Evolutionary conservation across 2,888 invertebrate genomes (phyloP).

Genomic region (Trachelus troglodyta): DNA sequence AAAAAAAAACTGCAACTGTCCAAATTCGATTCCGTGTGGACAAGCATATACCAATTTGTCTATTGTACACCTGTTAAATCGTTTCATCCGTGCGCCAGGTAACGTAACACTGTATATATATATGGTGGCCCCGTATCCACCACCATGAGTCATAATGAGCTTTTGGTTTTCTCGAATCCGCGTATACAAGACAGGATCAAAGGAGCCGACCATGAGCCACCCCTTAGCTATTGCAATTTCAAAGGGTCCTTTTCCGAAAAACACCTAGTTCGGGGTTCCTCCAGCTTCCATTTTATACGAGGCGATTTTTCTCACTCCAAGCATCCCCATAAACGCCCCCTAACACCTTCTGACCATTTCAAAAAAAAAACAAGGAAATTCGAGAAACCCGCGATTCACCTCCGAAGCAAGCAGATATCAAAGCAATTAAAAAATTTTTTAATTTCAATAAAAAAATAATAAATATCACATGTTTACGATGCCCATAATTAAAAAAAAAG

Average conservation of each 20-base stretch:
- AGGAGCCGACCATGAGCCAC: constrained; percentile 33
- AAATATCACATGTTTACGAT: not conserved
- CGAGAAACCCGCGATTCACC: no score
- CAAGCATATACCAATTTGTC: not conserved
- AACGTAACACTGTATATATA: not conserved
- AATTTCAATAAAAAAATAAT: constrained; percentile 20
- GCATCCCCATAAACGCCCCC: constrained; percentile 15
- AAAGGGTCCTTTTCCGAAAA: constrained; percentile 26
- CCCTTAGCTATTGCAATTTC: constrained; percentile 44
- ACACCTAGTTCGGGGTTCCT: constrained; percentile 33
- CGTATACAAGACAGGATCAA: constrained; percentile 29
- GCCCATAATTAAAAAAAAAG: constrained; percentile 36
- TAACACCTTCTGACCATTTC: constrained; percentile 23
- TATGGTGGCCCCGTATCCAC: not conserved
- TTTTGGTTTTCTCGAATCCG: constrained; percentile 35
- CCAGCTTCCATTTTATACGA: constrained; percentile 38
- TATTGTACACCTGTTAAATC: constrained; percentile 40
- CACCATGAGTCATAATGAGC: constrained; percentile 42
- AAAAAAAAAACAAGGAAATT: not conserved
- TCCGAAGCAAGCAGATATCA: no score
- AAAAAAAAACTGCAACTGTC: not conserved
- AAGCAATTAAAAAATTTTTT: not conserved
- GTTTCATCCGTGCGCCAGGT: constrained; percentile 23
- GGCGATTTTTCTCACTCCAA: constrained; percentile 23
- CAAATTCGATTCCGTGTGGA: not conserved